Evolutionary conservation across 1,140 invertebrate species (phyloP).

Genomic region (Aleiodes sp.): DNA sequence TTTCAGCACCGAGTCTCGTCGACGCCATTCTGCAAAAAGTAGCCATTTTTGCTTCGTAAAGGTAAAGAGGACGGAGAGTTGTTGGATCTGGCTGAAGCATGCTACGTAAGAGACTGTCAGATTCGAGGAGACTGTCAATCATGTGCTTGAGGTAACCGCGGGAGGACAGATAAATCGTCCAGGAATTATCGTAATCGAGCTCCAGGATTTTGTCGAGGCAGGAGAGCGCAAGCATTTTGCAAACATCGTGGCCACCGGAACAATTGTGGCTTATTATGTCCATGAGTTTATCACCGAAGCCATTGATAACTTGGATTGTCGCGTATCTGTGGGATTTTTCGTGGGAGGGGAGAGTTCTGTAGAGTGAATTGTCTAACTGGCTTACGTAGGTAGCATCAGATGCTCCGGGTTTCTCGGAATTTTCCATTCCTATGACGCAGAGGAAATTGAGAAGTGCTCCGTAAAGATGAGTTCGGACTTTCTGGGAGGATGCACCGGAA

Average conservation of each 20-base stretch:
- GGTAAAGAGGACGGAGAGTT: conserved; percentile 80
- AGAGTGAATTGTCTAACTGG: conserved; percentile 70
- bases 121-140: conserved; percentile 80
- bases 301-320: conserved; percentile 69
- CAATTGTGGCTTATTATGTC: conserved; percentile 87
- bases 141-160: conserved; percentile 87
- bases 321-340: conserved; percentile 58
- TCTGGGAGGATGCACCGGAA: conserved; percentile 78
- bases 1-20: conserved; percentile 77
- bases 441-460: conserved; percentile 79
- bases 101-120: conserved; percentile 76
- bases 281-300: conserved; percentile 83
- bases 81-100: conserved; percentile 76
- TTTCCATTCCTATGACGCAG: conserved; percentile 76
- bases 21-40: conserved; percentile 80
- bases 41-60: conserved; percentile 90
- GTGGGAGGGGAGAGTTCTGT: conserved; percentile 56
- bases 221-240: conserved; percentile 86
- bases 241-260: conserved; percentile 87
- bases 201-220: conserved; percentile 83
- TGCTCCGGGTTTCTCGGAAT: conserved; percentile 39
- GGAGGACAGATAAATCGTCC: conserved; percentile 78
- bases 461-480: conserved; percentile 86
- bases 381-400: conserved; percentile 65
- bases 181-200: conserved; percentile 77